phyloP scores from a whole-genome alignment of 2,888 invertebrate genomes.

The Calameuta idolon region DNA sequence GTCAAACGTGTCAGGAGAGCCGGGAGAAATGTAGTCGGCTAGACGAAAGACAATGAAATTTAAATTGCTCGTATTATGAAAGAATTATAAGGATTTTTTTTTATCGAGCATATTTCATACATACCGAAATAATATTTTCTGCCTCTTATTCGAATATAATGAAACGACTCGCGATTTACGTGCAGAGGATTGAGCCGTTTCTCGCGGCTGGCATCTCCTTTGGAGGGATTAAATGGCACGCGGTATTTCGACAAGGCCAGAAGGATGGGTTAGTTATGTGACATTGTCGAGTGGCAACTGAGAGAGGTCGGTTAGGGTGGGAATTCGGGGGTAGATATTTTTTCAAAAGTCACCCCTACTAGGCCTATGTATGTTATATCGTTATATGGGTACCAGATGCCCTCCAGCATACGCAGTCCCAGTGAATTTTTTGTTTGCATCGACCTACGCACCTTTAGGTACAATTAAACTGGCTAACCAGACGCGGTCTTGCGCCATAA shows the following conservation, averaged over 20 bases:
- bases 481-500: background rate
- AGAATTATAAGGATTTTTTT: background rate
- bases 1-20: constrained; percentile 6
- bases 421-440: background rate
- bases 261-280: constrained; percentile 3
- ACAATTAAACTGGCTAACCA: background rate
- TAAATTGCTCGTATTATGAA: background rate
- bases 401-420: background rate
- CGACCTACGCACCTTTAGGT: background rate
- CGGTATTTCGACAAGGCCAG: background rate
- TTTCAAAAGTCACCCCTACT: background rate
- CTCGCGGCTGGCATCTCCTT: background rate
- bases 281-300: background rate
- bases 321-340: background rate
- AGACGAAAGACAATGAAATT: background rate
- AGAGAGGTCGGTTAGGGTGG: background rate
- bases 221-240: background rate
- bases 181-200: background rate
- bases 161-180: background rate
- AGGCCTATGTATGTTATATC: background rate
- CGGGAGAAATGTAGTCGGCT: background rate
- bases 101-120: background rate
- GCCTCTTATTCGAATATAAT: background rate
- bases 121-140: background rate
- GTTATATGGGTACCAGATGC: background rate